These are phyloP conservation scores for Mesocricetus auratus DNA, from an alignment of 2,113 vertebrate species.

Conservation along the genomic window DNA sequence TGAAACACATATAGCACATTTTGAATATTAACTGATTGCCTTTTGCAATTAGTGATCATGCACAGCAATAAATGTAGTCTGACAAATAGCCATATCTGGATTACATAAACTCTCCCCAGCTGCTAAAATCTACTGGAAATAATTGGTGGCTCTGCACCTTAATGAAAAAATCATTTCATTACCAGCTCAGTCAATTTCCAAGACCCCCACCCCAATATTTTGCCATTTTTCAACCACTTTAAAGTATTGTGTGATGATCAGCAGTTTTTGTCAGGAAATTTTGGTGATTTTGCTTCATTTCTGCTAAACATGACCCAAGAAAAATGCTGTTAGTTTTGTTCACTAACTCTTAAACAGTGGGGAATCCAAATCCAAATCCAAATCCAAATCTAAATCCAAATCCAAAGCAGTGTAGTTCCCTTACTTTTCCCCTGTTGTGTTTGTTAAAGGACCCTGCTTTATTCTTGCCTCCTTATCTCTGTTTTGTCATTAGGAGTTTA, in stretches of 20 bases:
- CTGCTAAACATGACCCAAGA: constrained; percentile 22
- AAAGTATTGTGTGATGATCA: constrained; percentile 47
- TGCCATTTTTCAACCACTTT: neutral
- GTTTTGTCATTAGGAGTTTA: constrained; percentile 3
- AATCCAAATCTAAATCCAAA: neutral
- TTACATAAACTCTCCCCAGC: constrained; percentile 36
- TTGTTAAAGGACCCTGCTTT: neutral
- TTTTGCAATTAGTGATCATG: constrained; percentile 60
- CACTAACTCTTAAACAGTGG: neutral
- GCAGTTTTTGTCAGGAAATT: constrained; percentile 23
- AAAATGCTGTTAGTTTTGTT: neutral
- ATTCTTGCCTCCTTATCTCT: neutral
- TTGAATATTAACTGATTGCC: constrained; percentile 49
- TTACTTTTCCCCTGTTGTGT: neutral
- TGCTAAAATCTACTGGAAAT: constrained; percentile 25
- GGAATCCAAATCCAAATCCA: neutral
- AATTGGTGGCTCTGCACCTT: constrained; percentile 35
- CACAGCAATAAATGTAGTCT: neutral
- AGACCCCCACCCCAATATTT: neutral
- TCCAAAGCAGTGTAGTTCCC: neutral
- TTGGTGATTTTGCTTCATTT: constrained; percentile 46
- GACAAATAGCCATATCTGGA: constrained; percentile 37
- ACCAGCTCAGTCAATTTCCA: neutral
- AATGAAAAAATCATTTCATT: constrained; percentile 39
- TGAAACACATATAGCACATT: constrained; percentile 29